phyloP scores from a whole-genome alignment of 2,113 vertebrate genomes.

The Apaloderma vittatum region DNA sequence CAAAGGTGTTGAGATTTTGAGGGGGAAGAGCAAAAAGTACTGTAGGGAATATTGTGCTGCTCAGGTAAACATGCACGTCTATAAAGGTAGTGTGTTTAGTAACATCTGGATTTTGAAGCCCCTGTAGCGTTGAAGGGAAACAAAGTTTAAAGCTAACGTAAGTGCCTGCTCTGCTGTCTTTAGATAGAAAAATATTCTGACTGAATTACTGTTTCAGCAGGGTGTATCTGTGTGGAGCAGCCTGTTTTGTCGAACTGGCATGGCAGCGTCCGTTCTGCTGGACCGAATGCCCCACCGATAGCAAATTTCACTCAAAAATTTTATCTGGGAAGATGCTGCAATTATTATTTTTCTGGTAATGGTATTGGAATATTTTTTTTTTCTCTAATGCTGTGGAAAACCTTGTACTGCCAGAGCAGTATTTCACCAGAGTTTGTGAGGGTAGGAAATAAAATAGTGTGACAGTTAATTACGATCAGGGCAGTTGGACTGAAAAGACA shows the following conservation, averaged over 20 bases:
- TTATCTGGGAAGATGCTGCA: background rate
- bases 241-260: background rate
- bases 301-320: background rate
- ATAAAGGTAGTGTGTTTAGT: background rate
- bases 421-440: slow-evolving; percentile 16
- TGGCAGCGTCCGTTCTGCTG: background rate
- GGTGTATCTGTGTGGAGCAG: background rate
- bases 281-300: background rate
- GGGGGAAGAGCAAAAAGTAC: background rate
- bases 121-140: background rate
- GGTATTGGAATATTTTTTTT: background rate
- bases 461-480: slow-evolving; percentile 32
- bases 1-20: background rate
- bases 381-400: background rate
- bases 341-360: background rate
- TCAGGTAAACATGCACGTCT: background rate
- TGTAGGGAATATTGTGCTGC: background rate
- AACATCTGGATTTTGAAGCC: background rate
- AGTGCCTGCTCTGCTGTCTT: background rate
- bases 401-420: background rate
- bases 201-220: background rate
- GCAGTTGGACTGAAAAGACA: slow-evolving; percentile 15
- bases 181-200: background rate
- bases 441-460: slow-evolving; percentile 53
- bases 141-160: background rate